A percentile compares a stretch with the other conserved stretches of the same genome.
These are phyloP conservation scores for Trichechus manatus DNA, from an alignment of 2,113 vertebrate genomes.

Conservation along the genomic window DNA sequence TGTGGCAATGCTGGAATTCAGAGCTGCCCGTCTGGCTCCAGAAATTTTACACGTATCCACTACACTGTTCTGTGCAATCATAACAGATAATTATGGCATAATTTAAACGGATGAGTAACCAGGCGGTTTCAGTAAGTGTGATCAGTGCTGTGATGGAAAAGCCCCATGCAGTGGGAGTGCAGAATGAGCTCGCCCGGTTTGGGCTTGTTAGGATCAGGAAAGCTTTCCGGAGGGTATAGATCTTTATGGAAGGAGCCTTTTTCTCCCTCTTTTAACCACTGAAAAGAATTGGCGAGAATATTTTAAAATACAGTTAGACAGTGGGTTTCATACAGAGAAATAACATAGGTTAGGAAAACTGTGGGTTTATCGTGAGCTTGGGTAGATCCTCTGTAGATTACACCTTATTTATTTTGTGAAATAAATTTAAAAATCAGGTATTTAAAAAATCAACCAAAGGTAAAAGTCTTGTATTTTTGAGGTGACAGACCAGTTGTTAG, in stretches of 20 bases:
- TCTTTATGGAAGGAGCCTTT: conserved; percentile 8
- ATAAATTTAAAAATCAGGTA: neutral
- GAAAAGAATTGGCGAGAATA: conserved; percentile 43
- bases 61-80: conserved; percentile 2
- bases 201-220: neutral
- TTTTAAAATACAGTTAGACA: conserved; percentile 10
- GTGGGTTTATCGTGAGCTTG: neutral
- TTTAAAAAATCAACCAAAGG: conserved; percentile 22
- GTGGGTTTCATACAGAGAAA: conserved; percentile 26
- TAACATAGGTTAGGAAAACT: neutral
- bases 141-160: conserved; percentile 12
- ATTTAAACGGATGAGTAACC: conserved; percentile 63
- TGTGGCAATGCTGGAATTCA: conserved; percentile 32
- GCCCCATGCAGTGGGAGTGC: neutral
- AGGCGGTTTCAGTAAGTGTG: conserved; percentile 44
- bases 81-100: conserved; percentile 56
- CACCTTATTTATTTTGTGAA: neutral
- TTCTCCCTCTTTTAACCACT: neutral
- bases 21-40: neutral
- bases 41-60: conserved; percentile 33
- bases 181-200: neutral
- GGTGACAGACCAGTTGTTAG: neutral
- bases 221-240: conserved; percentile 12
- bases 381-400: neutral
- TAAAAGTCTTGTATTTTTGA: conserved; percentile 44